Conservation (phyloP, 2,888 invertebrate species). For the Dryobota labecula region DNA sequence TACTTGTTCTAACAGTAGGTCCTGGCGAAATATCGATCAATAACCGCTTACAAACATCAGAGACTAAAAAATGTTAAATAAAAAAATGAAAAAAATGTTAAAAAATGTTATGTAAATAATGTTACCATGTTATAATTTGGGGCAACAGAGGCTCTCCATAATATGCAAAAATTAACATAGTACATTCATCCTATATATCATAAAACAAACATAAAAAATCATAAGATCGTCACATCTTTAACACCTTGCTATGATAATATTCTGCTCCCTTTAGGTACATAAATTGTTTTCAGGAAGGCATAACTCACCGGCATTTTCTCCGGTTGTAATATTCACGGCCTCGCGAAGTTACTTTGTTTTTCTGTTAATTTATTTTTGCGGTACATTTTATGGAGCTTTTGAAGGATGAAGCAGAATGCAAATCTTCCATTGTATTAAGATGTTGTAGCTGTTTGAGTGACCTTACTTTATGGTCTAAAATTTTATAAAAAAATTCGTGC, state of each 20-base stretch:
- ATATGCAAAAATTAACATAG: too few relatives aligned
- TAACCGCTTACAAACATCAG: too few relatives aligned
- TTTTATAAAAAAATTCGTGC: too few relatives aligned
- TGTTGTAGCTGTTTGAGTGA: background rate
- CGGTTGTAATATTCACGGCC: constrained; percentile 31
- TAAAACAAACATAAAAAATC: too few relatives aligned
- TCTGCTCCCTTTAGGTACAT: constrained; percentile 11
- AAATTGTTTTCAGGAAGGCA: constrained; percentile 38
- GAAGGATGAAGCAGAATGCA: background rate
- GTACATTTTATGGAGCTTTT: background rate
- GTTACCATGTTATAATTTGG: too few relatives aligned
- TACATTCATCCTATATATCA: too few relatives aligned
- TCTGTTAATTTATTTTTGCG: constrained; percentile 8
- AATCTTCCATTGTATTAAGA: background rate
- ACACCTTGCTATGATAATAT: constrained; percentile 16
- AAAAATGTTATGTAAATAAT: too few relatives aligned
- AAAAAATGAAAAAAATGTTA: too few relatives aligned
- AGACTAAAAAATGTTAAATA: too few relatives aligned
- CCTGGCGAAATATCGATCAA: too few relatives aligned
- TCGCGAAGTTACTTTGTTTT: constrained; percentile 6
- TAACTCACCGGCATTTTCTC: constrained; percentile 20
- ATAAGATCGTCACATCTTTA: background rate
- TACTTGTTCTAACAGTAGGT: background rate
- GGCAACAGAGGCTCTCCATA: too few relatives aligned
- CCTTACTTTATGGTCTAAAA: too few relatives aligned